phyloP scores from a whole-genome alignment of 2,888 invertebrate species.

The Perithous albicinctus region DNA sequence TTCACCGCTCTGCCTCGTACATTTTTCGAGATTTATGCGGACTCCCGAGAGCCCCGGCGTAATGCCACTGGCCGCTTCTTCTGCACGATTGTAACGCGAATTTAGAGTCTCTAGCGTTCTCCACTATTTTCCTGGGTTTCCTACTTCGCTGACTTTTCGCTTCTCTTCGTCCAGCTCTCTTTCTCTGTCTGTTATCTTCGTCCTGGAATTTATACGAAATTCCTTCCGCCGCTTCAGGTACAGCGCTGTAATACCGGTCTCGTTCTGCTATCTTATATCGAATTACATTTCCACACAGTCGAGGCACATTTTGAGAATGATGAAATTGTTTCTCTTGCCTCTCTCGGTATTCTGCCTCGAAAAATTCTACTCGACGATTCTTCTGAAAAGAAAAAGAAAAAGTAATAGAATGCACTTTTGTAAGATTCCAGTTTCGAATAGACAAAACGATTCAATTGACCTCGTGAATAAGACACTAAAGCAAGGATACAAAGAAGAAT shows the following conservation, averaged over 20 bases:
- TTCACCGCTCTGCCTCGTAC: conserved; percentile 38
- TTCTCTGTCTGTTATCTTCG: conserved; percentile 39
- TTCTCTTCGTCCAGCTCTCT: conserved; percentile 2
- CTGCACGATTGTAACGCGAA: conserved; percentile 50
- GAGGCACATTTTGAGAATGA: conserved; percentile 24
- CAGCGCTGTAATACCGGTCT: background rate
- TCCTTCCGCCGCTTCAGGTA: conserved; percentile 18
- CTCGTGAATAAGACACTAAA: too few relatives aligned
- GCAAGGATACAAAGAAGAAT: too few relatives aligned
- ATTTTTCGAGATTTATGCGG: conserved; percentile 58
- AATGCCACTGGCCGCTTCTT: conserved; percentile 24
- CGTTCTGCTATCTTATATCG: conserved; percentile 33
- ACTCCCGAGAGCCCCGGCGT: conserved; percentile 11
- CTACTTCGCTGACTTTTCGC: background rate
- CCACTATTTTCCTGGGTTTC: conserved; percentile 20
- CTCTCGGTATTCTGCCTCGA: background rate
- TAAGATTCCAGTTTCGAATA: background rate
- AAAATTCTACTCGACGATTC: background rate
- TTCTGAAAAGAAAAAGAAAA: background rate
- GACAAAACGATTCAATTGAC: too few relatives aligned
- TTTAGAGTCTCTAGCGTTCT: conserved; percentile 32
- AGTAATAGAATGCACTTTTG: background rate
- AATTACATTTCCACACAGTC: conserved; percentile 51
- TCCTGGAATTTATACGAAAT: conserved; percentile 39
- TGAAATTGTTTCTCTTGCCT: background rate